Conservation (phyloP, 2,888 invertebrate genomes). For the Autographa gamma region DNA sequence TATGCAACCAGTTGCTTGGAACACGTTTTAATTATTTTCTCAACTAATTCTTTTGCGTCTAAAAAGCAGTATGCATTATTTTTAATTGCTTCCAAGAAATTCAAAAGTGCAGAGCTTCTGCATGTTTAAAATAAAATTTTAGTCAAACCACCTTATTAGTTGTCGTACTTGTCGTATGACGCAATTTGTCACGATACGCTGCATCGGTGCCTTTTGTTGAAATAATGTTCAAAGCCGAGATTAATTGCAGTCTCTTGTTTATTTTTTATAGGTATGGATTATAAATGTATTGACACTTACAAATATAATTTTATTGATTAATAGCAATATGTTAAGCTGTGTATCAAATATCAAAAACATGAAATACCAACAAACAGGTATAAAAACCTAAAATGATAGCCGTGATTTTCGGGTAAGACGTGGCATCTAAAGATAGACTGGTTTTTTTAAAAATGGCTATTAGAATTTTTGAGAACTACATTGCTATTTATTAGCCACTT, state of each 20-base stretch:
- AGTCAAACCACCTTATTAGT: not conserved
- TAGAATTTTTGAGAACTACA: too few relatives aligned
- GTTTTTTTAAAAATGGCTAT: too few relatives aligned
- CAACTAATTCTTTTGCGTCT: not conserved
- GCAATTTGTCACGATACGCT: not conserved
- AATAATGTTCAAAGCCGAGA: not conserved
- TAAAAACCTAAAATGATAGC: not conserved
- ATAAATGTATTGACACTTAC: not conserved
- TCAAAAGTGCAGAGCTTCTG: not conserved
- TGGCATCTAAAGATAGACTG: too few relatives aligned
- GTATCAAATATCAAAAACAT: not conserved
- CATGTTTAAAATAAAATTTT: not conserved
- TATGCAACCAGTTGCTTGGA: not conserved
- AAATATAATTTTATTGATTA: not conserved
- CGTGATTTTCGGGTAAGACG: too few relatives aligned
- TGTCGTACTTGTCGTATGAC: too few relatives aligned
- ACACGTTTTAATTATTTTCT: not conserved
- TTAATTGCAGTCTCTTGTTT: not conserved
- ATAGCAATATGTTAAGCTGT: not conserved
- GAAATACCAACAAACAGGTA: not conserved
- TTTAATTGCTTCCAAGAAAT: not conserved
- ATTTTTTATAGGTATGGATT: not conserved
- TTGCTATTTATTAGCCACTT: not conserved
- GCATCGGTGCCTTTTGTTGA: not conserved
- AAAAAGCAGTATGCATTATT: not conserved